Base-by-base conservation (phyloP, 2,113 vertebrate genomes). In the Columba janthina region DNA sequence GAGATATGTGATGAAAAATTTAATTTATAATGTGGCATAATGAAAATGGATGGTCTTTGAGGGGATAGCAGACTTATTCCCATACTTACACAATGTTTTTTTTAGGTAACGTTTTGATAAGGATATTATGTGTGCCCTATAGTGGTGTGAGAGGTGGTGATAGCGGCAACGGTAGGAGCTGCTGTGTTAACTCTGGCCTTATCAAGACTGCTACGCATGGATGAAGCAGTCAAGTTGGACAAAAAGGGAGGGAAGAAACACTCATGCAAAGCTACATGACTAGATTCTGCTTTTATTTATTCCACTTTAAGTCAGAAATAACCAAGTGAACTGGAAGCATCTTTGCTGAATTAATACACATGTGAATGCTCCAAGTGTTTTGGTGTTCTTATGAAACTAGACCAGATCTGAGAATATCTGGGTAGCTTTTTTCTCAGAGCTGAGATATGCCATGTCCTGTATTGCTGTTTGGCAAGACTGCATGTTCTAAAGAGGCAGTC, bases 151-250 rank as follows among this genome's bases (percentile, higher is more conserved):
- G 72, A 62, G 60, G 65, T 58, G 31, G 28, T 66, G 62, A 65
- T 28, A 56, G 29, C 14, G 53, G 75, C 24, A 61, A 32, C 0
- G 4, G 42, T 24, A 65, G 54, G 54, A 72, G 58, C 34, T 90
- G 34, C 76, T 76, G 22, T 50, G 38, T 51, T 46, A 58, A 12
- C 57, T 64, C 44, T 44, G 53, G 40, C 71, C 34, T 38, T 56
- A 51, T 12, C 24, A n/a, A 75, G 64, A 28, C 16, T 0, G 0
- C 15, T 38, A 0, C 2, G 11, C 0, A 0, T 29, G 34, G 24
- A 34, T 21, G 51, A 66, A 89, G 54, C 70, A 62, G 38, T 7
- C 12, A 20, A 42, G 12, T 2, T 81, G 32, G 29, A 46, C 76
- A 51, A 91, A 78, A 31, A 61, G 20, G 5, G 31, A 66, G 31